A percentile compares a stretch with the other conserved stretches of the same genome.
phyloP scores from a whole-genome alignment of 1,140 invertebrate species.

The Drosophila prosaltans region DNA sequence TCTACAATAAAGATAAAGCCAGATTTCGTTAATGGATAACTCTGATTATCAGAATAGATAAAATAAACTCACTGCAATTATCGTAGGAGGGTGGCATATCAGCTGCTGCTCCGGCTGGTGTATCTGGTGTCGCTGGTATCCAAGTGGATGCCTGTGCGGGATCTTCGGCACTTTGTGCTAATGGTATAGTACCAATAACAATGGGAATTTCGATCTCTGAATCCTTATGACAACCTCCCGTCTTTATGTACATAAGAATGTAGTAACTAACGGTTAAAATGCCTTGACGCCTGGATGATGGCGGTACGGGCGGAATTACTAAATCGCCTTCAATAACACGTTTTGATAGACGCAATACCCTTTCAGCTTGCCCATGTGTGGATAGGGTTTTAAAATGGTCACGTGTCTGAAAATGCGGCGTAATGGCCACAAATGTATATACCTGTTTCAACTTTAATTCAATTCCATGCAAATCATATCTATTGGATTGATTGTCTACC shows the following conservation, averaged over 20 bases:
- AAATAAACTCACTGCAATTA: conserved; percentile 57
- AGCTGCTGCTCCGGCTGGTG: conserved; percentile 53
- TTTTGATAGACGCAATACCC: conserved; percentile 60
- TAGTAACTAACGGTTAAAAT: conserved; percentile 58
- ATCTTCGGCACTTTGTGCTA: conserved; percentile 61
- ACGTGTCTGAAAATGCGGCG: conserved; percentile 42
- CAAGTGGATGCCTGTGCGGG: conserved; percentile 41
- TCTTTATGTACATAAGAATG: conserved; percentile 53
- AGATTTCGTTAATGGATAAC: not conserved
- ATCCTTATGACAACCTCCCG: conserved; percentile 52
- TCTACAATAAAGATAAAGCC: conserved; percentile 28
- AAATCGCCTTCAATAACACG: conserved; percentile 53
- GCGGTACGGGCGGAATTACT: conserved; percentile 61
- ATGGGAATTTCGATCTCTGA: conserved; percentile 59
- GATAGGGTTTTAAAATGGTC: conserved; percentile 35
- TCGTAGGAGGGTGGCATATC: conserved; percentile 70
- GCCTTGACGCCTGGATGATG: conserved; percentile 79
- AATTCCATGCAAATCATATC: conserved; percentile 55
- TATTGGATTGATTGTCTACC: conserved; percentile 65
- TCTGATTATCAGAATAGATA: not conserved
- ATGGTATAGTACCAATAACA: conserved; percentile 66
- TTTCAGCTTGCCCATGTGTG: conserved; percentile 28
- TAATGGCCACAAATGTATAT: conserved; percentile 49
- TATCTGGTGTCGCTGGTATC: conserved; percentile 71
- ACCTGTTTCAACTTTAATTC: conserved; percentile 43